Conservation (phyloP, 2,888 invertebrate genomes). For the Agrotis segetum region DNA sequence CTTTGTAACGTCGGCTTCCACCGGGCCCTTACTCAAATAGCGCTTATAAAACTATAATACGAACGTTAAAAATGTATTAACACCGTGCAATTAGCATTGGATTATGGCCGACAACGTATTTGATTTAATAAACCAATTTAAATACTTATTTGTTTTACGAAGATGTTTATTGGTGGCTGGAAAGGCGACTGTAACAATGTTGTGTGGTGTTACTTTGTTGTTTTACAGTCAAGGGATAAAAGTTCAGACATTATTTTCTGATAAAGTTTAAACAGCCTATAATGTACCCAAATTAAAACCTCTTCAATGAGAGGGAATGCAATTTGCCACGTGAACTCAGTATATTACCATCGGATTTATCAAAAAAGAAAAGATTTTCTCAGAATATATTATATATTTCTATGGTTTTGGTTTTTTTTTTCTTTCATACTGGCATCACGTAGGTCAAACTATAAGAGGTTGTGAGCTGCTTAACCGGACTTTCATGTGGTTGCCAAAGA, state of each 20-base stretch:
- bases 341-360: neutral
- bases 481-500: too few relatives aligned
- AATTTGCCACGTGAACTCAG: neutral
- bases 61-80: slow-evolving; percentile 61
- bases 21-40: slow-evolving; percentile 57
- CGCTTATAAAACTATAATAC: slow-evolving; percentile 60
- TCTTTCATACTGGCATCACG: too few relatives aligned
- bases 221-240: neutral
- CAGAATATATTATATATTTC: too few relatives aligned
- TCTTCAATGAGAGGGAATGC: neutral
- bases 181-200: slow-evolving; percentile 38
- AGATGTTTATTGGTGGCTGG: slow-evolving; percentile 46
- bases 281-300: neutral
- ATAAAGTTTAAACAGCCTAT: neutral
- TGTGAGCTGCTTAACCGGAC: too few relatives aligned
- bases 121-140: slow-evolving; percentile 64
- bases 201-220: slow-evolving; percentile 23
- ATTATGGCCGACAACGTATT: slow-evolving; percentile 57
- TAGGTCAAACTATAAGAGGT: too few relatives aligned
- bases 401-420: too few relatives aligned
- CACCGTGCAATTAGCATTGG: slow-evolving; percentile 60
- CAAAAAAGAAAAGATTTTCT: too few relatives aligned
- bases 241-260: neutral
- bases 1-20: slow-evolving; percentile 48
- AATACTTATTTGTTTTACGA: slow-evolving; percentile 55